phyloP scores from a whole-genome alignment of 1,140 invertebrate species.

The Phymastichus coffea region DNA sequence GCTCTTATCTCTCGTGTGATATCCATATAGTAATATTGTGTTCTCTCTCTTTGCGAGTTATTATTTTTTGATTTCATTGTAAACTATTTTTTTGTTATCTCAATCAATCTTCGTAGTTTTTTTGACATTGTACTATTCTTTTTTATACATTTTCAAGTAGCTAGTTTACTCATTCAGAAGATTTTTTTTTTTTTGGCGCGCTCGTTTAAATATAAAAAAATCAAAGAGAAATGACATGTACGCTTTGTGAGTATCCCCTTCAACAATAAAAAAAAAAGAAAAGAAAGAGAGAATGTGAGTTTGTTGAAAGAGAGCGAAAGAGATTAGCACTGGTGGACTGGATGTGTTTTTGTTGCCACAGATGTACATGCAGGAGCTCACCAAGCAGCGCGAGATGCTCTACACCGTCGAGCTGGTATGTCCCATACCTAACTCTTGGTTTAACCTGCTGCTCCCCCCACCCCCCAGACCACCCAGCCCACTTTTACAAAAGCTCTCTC shows the following conservation, averaged over 20 bases:
- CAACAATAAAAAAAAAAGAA: not conserved
- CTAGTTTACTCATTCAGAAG: too few relatives aligned
- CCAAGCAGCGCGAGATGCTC: constrained; percentile 81
- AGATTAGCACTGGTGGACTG: constrained; percentile 54
- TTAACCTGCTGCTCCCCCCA: constrained; percentile 30
- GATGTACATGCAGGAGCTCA: constrained; percentile 86
- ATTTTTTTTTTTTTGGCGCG: too few relatives aligned
- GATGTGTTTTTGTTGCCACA: constrained; percentile 62
- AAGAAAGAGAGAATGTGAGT: not conserved
- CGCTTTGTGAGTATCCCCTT: too few relatives aligned
- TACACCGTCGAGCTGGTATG: constrained; percentile 84
- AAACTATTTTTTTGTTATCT: constrained; percentile 15
- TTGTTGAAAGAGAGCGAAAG: not conserved
- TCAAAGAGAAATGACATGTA: too few relatives aligned
- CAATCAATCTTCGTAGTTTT: too few relatives aligned
- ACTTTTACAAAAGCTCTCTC: not conserved
- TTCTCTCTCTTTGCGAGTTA: constrained; percentile 36
- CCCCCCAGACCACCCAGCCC: not conserved
- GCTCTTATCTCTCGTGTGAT: too few relatives aligned
- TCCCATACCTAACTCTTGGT: constrained; percentile 54
- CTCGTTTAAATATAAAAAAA: too few relatives aligned
- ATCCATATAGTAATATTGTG: too few relatives aligned
- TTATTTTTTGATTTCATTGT: constrained; percentile 29
- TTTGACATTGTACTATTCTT: too few relatives aligned
- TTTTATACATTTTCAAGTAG: too few relatives aligned